A percentile compares a stretch with the other conserved stretches of the same genome.
These are phyloP conservation scores for Drosophila kokeensis DNA, from an alignment of 2,888 invertebrate species.

Conservation along the genomic window DNA sequence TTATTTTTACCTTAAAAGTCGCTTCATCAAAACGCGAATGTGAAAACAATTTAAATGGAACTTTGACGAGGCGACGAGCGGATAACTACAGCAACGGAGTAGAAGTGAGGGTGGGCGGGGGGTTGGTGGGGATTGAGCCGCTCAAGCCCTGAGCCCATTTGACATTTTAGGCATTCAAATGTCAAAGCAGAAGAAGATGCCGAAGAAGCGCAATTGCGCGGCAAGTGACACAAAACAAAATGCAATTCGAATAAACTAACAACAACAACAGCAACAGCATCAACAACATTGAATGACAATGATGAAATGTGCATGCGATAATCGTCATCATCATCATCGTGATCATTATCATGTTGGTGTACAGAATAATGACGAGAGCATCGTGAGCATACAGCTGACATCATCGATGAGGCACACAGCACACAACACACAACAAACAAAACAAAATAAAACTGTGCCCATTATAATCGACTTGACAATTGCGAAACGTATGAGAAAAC, in stretches of 20 bases:
- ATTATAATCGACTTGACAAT: conserved; percentile 54
- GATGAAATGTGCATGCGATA: conserved; percentile 50
- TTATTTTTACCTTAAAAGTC: conserved; percentile 82
- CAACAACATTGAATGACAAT: conserved; percentile 32
- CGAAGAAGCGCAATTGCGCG: conserved; percentile 44
- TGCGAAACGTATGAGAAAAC: conserved; percentile 26
- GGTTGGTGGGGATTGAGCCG: neutral
- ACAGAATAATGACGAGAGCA: conserved; percentile 1
- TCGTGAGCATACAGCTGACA: conserved; percentile 62
- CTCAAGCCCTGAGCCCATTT: conserved; percentile 75
- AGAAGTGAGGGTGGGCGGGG: neutral
- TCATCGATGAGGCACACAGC: conserved; percentile 45
- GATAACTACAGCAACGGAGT: neutral
- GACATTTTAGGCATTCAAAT: conserved; percentile 71
- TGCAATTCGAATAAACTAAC: conserved; percentile 52
- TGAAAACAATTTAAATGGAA: conserved; percentile 69
- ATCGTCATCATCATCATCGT: conserved; percentile 24
- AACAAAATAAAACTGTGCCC: conserved; percentile 32
- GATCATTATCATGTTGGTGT: conserved; percentile 40
- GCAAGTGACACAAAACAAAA: conserved; percentile 54
- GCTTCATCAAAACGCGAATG: conserved; percentile 74
- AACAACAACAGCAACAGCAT: conserved; percentile 9
- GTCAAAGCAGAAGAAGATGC: conserved; percentile 48
- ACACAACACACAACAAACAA: neutral
- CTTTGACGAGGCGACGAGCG: conserved; percentile 11